These are phyloP conservation scores for Ennomos erosarius DNA, from an alignment of 2,888 invertebrate species.

Conservation along the genomic window DNA sequence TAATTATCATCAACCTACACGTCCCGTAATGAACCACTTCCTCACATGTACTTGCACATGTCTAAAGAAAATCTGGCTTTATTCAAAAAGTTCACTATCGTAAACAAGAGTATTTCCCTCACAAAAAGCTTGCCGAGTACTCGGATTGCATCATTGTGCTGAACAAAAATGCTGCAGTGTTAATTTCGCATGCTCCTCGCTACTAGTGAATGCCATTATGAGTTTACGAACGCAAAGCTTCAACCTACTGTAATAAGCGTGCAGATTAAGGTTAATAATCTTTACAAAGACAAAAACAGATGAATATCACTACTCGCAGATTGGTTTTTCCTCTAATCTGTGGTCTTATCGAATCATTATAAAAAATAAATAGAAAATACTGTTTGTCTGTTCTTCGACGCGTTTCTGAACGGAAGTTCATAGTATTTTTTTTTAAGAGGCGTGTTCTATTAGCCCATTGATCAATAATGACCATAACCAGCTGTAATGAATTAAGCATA, in stretches of 20 bases:
- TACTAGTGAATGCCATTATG: slow-evolving; percentile 69
- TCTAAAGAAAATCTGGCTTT: slow-evolving; percentile 63
- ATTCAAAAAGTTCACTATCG: slow-evolving; percentile 75
- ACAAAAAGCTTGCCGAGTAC: slow-evolving; percentile 69
- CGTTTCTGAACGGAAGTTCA: no score
- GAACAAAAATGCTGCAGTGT: slow-evolving; percentile 75
- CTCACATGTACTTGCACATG: slow-evolving; percentile 26
- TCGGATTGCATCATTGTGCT: slow-evolving; percentile 77
- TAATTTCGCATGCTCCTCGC: slow-evolving; percentile 74
- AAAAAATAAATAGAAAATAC: no score
- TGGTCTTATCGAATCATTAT: no score
- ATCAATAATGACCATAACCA: slow-evolving; percentile 15
- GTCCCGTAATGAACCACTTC: slow-evolving; percentile 63
- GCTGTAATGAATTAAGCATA: slow-evolving; percentile 5
- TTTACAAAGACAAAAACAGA: slow-evolving; percentile 14
- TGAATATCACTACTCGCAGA: neutral
- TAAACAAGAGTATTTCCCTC: slow-evolving; percentile 61
- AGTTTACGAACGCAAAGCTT: slow-evolving; percentile 52
- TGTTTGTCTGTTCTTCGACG: no score
- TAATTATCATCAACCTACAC: no score
- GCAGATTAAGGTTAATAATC: slow-evolving; percentile 43
- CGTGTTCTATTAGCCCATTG: neutral
- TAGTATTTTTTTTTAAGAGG: neutral
- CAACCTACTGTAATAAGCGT: slow-evolving; percentile 50
- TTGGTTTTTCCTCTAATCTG: no score